These are phyloP conservation scores for Holotrichia oblita DNA, from an alignment of 1,140 invertebrate genomes.

Conservation along the genomic window DNA sequence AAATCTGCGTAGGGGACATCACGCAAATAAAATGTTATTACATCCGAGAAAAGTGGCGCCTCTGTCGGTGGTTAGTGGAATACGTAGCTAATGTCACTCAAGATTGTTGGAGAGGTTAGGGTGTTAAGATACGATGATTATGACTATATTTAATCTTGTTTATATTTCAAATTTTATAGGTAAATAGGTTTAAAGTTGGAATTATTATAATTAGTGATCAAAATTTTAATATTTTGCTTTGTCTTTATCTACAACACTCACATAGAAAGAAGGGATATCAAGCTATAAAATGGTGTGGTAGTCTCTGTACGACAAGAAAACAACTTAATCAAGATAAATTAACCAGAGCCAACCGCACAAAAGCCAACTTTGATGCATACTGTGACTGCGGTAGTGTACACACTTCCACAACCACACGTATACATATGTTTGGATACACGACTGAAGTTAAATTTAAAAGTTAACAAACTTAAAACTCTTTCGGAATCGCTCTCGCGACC, in stretches of 20 bases:
- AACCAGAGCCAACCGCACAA: background rate
- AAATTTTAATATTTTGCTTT: no score
- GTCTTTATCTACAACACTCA: no score
- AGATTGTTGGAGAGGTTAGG: no score
- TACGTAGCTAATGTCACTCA: background rate
- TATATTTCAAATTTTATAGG: no score
- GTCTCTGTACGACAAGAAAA: background rate
- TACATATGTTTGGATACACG: background rate
- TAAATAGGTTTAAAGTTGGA: no score
- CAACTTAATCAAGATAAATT: background rate
- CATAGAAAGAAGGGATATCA: no score
- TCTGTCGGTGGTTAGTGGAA: background rate
- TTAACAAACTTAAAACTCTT: slow-evolving; percentile 16
- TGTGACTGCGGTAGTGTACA: no score
- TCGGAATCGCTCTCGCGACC: background rate
- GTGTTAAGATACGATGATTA: no score
- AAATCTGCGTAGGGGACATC: background rate
- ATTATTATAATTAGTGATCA: no score
- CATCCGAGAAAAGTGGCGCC: background rate
- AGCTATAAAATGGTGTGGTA: no score
- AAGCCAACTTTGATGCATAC: no score
- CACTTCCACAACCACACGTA: background rate
- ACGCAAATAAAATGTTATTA: background rate
- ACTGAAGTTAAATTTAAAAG: background rate
- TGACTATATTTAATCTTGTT: no score